These are phyloP conservation scores for Apodemia zela DNA, from an alignment of 2,888 invertebrate genomes.

Conservation along the genomic window DNA sequence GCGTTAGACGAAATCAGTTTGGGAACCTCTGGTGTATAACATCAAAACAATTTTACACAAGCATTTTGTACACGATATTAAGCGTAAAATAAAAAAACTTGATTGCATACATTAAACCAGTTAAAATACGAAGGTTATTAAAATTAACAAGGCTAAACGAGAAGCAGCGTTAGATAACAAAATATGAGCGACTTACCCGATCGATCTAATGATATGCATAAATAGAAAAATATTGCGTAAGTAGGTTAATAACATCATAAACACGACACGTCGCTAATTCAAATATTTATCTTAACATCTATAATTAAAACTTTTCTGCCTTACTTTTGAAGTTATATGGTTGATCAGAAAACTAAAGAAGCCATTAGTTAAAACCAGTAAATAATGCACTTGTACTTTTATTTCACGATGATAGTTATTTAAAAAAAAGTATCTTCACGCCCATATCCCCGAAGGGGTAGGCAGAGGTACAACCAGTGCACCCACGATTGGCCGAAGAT, in stretches of 20 bases:
- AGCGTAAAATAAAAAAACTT: conserved; percentile 4
- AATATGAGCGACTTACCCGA: conserved; percentile 31
- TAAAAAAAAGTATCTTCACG: too few relatives aligned
- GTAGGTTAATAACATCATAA: conserved; percentile 8
- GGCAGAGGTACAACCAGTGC: too few relatives aligned
- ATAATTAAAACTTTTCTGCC: not conserved
- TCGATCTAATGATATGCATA: conserved; percentile 36
- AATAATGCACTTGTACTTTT: too few relatives aligned
- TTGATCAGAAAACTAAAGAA: too few relatives aligned
- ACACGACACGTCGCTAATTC: not conserved
- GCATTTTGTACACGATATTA: too few relatives aligned
- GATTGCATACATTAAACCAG: not conserved
- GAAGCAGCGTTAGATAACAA: not conserved
- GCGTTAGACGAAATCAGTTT: too few relatives aligned
- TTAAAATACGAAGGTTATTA: conserved; percentile 6
- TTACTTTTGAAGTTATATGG: not conserved
- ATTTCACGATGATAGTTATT: too few relatives aligned
- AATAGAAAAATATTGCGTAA: conserved; percentile 19
- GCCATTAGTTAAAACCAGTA: too few relatives aligned
- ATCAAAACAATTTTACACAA: too few relatives aligned
- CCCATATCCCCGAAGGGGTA: too few relatives aligned
- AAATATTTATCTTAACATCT: not conserved
- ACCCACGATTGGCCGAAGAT: too few relatives aligned
- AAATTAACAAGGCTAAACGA: conserved; percentile 1
- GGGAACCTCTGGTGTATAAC: too few relatives aligned